A percentile compares a stretch with the other conserved stretches of the same genome.
phyloP scores from a whole-genome alignment of 2,888 invertebrate genomes.

The Campoplex capitator region DNA sequence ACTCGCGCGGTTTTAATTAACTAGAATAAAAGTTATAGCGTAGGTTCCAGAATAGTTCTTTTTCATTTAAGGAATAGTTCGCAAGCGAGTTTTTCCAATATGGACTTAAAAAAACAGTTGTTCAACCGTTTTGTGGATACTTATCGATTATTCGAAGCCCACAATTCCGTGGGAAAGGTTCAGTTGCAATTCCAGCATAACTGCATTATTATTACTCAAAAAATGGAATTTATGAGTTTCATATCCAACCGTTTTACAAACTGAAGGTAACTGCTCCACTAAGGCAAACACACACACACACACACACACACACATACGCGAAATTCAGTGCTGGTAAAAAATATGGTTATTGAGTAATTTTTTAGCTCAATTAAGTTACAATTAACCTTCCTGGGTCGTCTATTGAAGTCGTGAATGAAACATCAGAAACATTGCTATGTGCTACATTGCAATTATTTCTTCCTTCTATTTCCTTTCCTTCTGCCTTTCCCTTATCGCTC shows the following conservation, averaged over 20 bases:
- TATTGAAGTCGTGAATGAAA: neutral
- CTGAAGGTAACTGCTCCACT: neutral
- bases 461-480: neutral
- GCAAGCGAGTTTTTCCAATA: neutral
- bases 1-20: constrained; percentile 19
- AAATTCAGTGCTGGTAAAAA: no score
- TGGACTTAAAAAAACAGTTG: neutral
- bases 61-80: neutral
- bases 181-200: neutral
- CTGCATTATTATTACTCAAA: neutral
- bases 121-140: neutral
- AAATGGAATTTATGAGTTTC: neutral
- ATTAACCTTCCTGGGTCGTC: neutral
- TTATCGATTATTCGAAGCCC: neutral
- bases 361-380: neutral
- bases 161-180: neutral
- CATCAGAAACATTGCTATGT: neutral
- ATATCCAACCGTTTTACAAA: neutral
- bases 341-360: neutral
- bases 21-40: neutral
- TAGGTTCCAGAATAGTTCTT: neutral
- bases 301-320: no score
- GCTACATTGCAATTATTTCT: neutral
- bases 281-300: neutral
- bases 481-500: neutral